Conservation (phyloP, 2,888 invertebrate species). For the Gymnocheta viridis region DNA sequence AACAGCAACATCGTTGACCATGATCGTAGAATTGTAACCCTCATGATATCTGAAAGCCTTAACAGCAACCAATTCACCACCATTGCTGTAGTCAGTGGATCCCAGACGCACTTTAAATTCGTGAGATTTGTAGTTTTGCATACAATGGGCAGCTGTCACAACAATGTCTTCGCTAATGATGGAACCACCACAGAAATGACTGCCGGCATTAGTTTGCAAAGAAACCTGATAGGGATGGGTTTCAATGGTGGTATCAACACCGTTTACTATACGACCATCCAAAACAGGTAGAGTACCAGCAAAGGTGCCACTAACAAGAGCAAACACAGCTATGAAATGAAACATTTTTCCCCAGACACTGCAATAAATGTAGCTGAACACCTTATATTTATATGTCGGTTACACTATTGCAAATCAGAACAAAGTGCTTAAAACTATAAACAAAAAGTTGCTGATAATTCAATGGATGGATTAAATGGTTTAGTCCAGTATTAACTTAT, state of each 20-base stretch:
- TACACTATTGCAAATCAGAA: background rate
- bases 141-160: constrained; percentile 82
- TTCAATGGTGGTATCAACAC: constrained; percentile 79
- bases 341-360: constrained; percentile 67
- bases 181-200: constrained; percentile 83
- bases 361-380: background rate
- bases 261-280: constrained; percentile 82
- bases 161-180: constrained; percentile 77
- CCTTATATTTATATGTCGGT: constrained; percentile 7
- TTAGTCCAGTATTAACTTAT: background rate
- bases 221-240: constrained; percentile 82
- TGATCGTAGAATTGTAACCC: constrained; percentile 76
- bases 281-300: constrained; percentile 66
- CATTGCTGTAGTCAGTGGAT: constrained; percentile 76
- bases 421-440: background rate
- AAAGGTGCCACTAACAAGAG: constrained; percentile 68
- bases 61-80: constrained; percentile 80
- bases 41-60: constrained; percentile 75
- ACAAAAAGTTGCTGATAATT: background rate
- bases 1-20: constrained; percentile 81
- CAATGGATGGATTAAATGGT: background rate
- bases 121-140: constrained; percentile 71
- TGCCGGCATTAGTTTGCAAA: constrained; percentile 75
- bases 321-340: constrained; percentile 64
- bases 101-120: constrained; percentile 80